Evolutionary conservation across 2,113 vertebrate genomes (phyloP), one percentile per base, ranked within the genome.

Genomic region (Channa argus): DNA sequence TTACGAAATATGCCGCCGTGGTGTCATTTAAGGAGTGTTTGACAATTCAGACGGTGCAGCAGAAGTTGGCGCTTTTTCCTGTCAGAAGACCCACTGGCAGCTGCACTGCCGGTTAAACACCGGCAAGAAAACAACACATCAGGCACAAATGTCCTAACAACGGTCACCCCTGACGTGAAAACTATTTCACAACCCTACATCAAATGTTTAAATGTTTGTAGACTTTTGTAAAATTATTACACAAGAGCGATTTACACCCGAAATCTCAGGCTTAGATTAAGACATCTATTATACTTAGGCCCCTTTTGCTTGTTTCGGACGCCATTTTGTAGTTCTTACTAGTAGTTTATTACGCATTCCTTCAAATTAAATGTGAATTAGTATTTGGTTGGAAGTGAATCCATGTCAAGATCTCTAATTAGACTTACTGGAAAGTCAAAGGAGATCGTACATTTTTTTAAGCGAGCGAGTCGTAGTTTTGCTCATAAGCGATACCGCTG

Each of bases 21-120:
- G 24, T 63, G 43, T 9, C 63, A 14, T 77, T 68, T 52, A 33
- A n/a, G 55, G 10, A 53, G 8, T 62, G 43, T 66, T 82, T 38
- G 43, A 72, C 59, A 63, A 63, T 45, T 58, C 55, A 3, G 46
- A 70, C 66, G 56, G 54, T 37, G 73, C 63, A 46, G 74, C 74
- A 88, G 72, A 91, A 93, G 80, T 95, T 94, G 93, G 94, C 94
- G 94, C 88, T 95, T 95, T 95, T 95, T 95, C 91, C 87, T 64
- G 72, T 65, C 49, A 46, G 63, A 89, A 77, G 74, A 86, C 79
- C 55, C n/a, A 5, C 8, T 36, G 80, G 1, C 72, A 14, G 15
- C 66, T 66, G 1, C 55, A 44, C 4, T 13, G 88, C 89, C 87
- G 5, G 73, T 11, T 1, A 13, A 49, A 62, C 50, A 11, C 2